A percentile compares a stretch with the other conserved stretches of the same genome.
These are phyloP conservation scores for Gavia stellata DNA, from an alignment of 2,113 vertebrate genomes.

Conservation along the genomic window DNA sequence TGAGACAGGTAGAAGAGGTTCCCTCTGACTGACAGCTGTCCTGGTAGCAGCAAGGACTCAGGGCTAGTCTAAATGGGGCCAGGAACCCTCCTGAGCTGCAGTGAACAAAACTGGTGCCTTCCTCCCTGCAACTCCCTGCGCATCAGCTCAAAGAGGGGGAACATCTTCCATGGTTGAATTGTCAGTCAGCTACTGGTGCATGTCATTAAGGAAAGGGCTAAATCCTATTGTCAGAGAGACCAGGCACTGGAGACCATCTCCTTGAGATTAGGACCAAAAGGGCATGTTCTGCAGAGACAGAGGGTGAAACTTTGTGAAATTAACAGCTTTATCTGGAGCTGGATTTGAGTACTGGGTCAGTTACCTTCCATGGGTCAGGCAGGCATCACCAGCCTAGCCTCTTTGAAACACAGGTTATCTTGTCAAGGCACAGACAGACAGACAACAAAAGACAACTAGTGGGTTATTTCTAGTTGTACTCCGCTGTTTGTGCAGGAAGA, in stretches of 20 bases:
- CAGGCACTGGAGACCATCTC: neutral
- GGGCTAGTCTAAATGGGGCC: neutral
- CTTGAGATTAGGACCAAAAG: neutral
- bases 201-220: neutral
- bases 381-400: neutral
- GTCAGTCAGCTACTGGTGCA: neutral
- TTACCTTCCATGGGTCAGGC: neutral
- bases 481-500: neutral
- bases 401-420: neutral
- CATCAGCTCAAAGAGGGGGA: neutral
- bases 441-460: neutral
- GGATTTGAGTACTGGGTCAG: neutral
- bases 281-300: neutral
- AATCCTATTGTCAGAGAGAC: neutral
- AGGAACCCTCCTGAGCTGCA: neutral
- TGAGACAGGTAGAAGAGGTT: neutral
- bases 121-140: rapidly evolving
- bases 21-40: neutral
- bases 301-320: neutral
- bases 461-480: neutral
- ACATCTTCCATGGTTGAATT: neutral
- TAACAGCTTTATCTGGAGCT: neutral
- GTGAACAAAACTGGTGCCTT: neutral
- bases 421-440: neutral
- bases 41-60: neutral